These are phyloP conservation scores for Gallinago nigripennis DNA, from an alignment of 2,797 vertebrate genomes.

Conservation along the genomic window DNA sequence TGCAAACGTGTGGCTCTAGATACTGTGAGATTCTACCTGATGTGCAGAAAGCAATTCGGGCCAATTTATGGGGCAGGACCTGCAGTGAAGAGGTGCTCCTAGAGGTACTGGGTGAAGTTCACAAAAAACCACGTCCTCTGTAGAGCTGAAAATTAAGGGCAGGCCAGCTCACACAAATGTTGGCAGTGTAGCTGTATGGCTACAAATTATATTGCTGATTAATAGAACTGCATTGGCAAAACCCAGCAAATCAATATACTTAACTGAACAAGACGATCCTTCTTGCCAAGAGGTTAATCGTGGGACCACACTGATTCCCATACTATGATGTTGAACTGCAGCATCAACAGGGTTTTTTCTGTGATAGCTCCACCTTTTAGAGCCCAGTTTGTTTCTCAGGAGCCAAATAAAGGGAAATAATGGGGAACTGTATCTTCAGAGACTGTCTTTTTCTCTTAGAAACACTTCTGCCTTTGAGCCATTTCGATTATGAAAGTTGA, in stretches of 20 bases:
- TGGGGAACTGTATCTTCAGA: not conserved
- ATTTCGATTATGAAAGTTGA: not conserved
- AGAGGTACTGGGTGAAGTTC: not conserved
- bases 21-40: not conserved
- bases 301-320: not conserved
- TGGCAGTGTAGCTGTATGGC: not conserved
- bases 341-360: not conserved
- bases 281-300: not conserved
- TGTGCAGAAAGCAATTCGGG: not conserved
- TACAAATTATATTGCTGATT: not conserved
- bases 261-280: not conserved
- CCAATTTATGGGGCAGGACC: not conserved
- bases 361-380: not conserved
- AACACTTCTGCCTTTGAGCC: not conserved
- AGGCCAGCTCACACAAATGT: not conserved
- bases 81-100: not conserved
- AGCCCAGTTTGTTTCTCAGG: not conserved
- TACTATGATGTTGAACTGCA: not conserved
- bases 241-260: accelerated
- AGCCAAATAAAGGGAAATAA: not conserved
- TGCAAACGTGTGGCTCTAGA: accelerated
- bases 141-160: not conserved
- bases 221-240: not conserved
- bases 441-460: not conserved
- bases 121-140: not conserved